Percentiles rank a stretch among this genome's conserved stretches.
Conservation (phyloP, 2,888 invertebrate species). For the Erebia ligea region DNA sequence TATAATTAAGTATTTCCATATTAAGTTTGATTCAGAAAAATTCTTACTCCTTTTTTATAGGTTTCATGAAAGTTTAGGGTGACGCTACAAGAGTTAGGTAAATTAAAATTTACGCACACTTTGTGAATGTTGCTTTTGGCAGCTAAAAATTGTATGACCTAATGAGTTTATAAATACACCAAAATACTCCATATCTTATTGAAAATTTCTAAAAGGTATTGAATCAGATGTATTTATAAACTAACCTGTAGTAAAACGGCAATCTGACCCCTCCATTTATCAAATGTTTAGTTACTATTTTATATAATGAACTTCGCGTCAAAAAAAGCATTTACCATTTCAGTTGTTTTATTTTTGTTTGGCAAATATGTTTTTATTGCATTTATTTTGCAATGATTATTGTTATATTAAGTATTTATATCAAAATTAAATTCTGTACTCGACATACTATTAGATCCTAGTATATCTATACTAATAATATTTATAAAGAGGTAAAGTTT, state of each 20-base stretch:
- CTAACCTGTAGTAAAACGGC: slow-evolving; percentile 13
- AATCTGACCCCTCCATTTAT: slow-evolving; percentile 5
- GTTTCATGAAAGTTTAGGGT: slow-evolving; percentile 61
- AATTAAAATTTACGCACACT: slow-evolving; percentile 23
- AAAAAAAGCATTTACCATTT: background rate
- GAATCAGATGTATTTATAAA: slow-evolving; percentile 17
- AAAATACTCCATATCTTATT: background rate
- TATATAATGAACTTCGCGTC: background rate
- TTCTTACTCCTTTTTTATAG: background rate
- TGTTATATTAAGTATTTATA: background rate
- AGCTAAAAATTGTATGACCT: slow-evolving; percentile 30
- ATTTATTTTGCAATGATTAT: slow-evolving; percentile 18
- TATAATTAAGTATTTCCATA: background rate
- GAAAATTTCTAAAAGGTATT: background rate
- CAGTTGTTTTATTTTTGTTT: slow-evolving; percentile 22
- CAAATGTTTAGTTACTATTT: slow-evolving; percentile 6
- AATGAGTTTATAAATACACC: slow-evolving; percentile 34
- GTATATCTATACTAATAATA: too few species aligned
- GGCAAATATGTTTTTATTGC: slow-evolving; percentile 23
- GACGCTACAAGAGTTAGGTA: slow-evolving; percentile 55
- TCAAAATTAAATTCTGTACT: background rate
- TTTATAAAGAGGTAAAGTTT: too few species aligned
- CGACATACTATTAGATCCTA: too few species aligned
- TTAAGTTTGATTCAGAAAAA: background rate
- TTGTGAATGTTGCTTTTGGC: slow-evolving; percentile 42